Evolutionary conservation across 2,113 vertebrate species (phyloP), one percentile per base, ranked within the genome.

Genomic region (Gasterosteus nipponicus): DNA sequence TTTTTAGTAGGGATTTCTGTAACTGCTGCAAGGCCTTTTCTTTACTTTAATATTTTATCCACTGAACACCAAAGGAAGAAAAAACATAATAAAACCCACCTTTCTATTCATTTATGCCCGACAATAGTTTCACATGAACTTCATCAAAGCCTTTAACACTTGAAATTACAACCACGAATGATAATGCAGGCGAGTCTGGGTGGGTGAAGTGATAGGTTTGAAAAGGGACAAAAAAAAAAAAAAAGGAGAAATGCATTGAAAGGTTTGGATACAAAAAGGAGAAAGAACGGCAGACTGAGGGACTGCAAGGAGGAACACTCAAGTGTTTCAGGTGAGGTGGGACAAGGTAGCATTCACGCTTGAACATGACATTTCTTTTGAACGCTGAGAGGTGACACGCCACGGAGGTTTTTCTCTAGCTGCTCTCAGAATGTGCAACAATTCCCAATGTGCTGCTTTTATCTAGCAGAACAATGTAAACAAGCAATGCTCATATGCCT

Each of bases 301-400:
- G 35, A 74, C 38, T 54, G 51, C 7, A 7, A 33, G 15, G 53
- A 73, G 42, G 49, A 46, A 64, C 22, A 58, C 19, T 65, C 42
- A 42, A 35, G 31, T 31, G 19, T 68, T 69, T 75, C n/a, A 65
- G 54, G 31, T 16, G 10, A 51, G 54, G 42, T 31, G 57, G 49
- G 56, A 69, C 72, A 69, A 73, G 76, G 53, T 62, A 72, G 29
- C 18, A 31, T 65, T 86, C 65, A 58, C 74, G 59, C 46, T 56
- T 71, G 41, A 85, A 71, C 71, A 85, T 87, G 49, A 57, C 72
- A 73, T 69, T 73, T 75, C 5, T 80, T 86, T 67, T 82, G 39
- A 85, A 68, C 47, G n/a, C 12, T 76, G 77, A 82, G 75, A 81
- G 54, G 57, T 74, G 71, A 83, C 57, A 69, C 69, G 68, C 53